phyloP scores from a whole-genome alignment of 2,113 vertebrate species.

The Lagenorhynchus albirostris region DNA sequence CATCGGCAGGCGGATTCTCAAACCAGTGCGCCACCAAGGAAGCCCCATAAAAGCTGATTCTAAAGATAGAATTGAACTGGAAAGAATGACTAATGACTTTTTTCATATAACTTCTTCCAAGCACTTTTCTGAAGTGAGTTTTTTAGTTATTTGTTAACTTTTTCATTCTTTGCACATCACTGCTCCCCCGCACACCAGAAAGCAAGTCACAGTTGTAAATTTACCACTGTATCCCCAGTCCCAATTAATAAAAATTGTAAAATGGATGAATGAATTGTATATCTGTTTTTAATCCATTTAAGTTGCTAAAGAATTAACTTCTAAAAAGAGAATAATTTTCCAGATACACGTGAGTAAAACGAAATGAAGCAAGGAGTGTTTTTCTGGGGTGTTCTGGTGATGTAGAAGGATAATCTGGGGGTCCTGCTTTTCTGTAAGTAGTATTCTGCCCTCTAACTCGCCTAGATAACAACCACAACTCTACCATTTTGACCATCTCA shows the following conservation, averaged over 20 bases:
- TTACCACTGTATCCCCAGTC: neutral
- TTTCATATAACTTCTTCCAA: conserved; percentile 28
- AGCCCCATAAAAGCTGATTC: conserved; percentile 20
- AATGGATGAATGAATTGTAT: neutral
- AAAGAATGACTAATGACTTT: conserved; percentile 7
- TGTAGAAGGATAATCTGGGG: neutral
- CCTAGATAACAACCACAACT: neutral
- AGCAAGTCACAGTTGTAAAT: neutral
- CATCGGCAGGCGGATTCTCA: too few species aligned
- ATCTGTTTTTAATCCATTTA: neutral
- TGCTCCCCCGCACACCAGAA: neutral
- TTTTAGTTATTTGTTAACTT: conserved; percentile 17
- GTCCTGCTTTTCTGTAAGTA: neutral
- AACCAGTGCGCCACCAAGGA: too few species aligned
- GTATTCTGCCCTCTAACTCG: neutral
- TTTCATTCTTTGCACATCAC: neutral
- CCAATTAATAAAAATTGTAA: neutral
- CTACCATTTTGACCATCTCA: neutral
- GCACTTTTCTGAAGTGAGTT: conserved; percentile 10
- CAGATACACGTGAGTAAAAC: neutral
- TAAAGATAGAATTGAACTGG: conserved; percentile 53
- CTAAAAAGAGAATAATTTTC: neutral
- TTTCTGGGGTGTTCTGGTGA: neutral
- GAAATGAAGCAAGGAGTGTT: neutral
- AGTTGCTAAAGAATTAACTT: neutral